phyloP scores from a whole-genome alignment of 2,797 vertebrate genomes.

The Enteromius trimaculatus region DNA sequence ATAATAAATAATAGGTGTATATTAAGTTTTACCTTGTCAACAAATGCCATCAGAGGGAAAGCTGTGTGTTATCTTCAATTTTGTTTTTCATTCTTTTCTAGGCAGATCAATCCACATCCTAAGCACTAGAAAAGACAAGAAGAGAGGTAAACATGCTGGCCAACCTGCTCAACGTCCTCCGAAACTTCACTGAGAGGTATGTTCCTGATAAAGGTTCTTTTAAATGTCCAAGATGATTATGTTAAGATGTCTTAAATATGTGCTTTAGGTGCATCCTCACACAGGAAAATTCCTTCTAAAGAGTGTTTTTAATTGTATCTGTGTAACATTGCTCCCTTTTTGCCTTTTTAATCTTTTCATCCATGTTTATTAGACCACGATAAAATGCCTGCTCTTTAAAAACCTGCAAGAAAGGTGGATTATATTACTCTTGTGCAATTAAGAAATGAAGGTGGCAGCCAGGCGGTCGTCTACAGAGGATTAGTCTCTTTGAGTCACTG shows the following conservation, averaged over 20 bases:
- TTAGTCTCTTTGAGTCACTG: constrained; percentile 29
- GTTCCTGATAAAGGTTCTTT: not conserved
- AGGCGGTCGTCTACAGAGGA: constrained; percentile 13
- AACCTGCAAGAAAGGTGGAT: constrained; percentile 17
- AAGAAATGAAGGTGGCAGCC: constrained; percentile 26
- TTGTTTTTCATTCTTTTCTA: constrained; percentile 4
- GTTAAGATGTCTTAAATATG: not conserved
- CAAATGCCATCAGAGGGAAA: not conserved
- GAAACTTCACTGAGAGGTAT: constrained; percentile 48
- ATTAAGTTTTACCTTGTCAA: not conserved
- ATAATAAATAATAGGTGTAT: not conserved
- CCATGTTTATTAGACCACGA: not conserved
- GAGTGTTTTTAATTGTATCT: not conserved
- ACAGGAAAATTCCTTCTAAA: not conserved
- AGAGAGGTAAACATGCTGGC: constrained; percentile 26
- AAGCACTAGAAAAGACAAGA: not conserved
- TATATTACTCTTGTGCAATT: constrained; percentile 16
- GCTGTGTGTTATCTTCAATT: not conserved
- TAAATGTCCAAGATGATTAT: not conserved
- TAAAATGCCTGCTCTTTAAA: constrained; percentile 4
- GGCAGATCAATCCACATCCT: not conserved
- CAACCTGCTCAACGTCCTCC: constrained; percentile 39
- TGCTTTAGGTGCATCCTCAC: not conserved
- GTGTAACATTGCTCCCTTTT: not conserved
- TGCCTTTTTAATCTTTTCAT: constrained; percentile 12